These are phyloP conservation scores for Stictocephala bisonia DNA, from an alignment of 2,888 invertebrate species.

Conservation along the genomic window DNA sequence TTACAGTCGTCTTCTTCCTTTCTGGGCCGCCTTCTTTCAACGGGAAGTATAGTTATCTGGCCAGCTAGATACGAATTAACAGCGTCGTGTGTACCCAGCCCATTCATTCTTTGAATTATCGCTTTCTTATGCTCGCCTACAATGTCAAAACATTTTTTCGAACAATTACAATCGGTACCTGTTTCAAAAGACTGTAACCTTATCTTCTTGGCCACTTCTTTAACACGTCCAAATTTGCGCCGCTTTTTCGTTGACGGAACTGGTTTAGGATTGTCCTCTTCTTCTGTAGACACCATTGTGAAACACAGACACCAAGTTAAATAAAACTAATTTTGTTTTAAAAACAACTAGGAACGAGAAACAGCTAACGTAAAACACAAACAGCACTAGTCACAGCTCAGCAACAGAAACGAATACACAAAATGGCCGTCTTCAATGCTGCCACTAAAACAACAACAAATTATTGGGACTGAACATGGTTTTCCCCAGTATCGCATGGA, in stretches of 20 bases:
- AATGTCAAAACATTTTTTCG: slow-evolving; percentile 25
- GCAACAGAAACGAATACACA: too few relatives aligned
- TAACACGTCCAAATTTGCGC: slow-evolving; percentile 28
- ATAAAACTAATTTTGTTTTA: too few relatives aligned
- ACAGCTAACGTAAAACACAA: too few relatives aligned
- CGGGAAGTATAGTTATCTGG: not conserved
- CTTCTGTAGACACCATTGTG: too few relatives aligned
- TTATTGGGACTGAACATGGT: too few relatives aligned
- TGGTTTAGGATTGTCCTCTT: too few relatives aligned
- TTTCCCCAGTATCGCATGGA: too few relatives aligned
- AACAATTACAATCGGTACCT: slow-evolving; percentile 38
- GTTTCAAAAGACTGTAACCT: slow-evolving; percentile 40
- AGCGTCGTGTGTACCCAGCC: not conserved
- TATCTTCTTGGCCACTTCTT: not conserved
- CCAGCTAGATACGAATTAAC: slow-evolving; percentile 6
- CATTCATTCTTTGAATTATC: slow-evolving; percentile 14
- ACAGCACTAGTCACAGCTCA: too few relatives aligned
- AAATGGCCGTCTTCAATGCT: too few relatives aligned
- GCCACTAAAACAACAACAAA: too few relatives aligned
- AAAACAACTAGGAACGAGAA: too few relatives aligned
- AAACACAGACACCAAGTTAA: too few relatives aligned
- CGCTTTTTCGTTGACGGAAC: slow-evolving; percentile 36
- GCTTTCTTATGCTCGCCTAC: slow-evolving; percentile 19
- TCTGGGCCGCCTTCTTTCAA: slow-evolving; percentile 10
- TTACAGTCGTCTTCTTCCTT: not conserved